These are phyloP conservation scores for Mobula birostris DNA, from an alignment of 2,113 vertebrate genomes.

Conservation along the genomic window DNA sequence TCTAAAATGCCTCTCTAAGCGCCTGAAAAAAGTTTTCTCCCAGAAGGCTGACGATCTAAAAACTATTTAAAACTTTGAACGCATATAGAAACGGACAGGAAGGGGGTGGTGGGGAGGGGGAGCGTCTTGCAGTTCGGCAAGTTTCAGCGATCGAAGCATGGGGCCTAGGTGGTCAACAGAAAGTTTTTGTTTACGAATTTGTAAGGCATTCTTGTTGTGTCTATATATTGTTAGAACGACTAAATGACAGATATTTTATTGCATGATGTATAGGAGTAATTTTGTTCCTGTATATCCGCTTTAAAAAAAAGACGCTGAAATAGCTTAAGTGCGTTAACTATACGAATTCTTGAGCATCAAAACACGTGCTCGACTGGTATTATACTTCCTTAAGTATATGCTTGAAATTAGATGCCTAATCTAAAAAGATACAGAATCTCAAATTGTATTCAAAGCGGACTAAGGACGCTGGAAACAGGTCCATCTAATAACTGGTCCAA, in stretches of 20 bases:
- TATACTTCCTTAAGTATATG: background rate
- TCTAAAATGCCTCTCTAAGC: background rate
- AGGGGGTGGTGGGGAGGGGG: too few species aligned
- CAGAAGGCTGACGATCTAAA: background rate
- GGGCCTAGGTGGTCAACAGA: background rate
- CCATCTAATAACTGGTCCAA: background rate
- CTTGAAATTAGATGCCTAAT: conserved; percentile 5
- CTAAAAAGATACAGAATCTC: background rate
- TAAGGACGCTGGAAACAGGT: background rate
- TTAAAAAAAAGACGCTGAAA: too few species aligned
- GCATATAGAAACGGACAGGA: background rate
- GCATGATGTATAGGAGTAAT: background rate
- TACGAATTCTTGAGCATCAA: too few species aligned
- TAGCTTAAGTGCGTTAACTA: too few species aligned
- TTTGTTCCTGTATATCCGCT: too few species aligned
- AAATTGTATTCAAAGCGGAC: background rate
- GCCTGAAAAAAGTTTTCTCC: background rate
- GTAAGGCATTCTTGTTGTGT: background rate
- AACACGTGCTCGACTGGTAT: background rate
- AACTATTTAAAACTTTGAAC: background rate
- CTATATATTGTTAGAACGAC: background rate
- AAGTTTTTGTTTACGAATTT: background rate
- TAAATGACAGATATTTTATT: background rate
- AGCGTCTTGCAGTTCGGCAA: background rate
- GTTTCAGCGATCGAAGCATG: background rate